Percentiles rank a stretch among this genome's conserved stretches.
These are phyloP conservation scores for Athalia circularis DNA, from an alignment of 2,888 invertebrate genomes.

Conservation along the genomic window DNA sequence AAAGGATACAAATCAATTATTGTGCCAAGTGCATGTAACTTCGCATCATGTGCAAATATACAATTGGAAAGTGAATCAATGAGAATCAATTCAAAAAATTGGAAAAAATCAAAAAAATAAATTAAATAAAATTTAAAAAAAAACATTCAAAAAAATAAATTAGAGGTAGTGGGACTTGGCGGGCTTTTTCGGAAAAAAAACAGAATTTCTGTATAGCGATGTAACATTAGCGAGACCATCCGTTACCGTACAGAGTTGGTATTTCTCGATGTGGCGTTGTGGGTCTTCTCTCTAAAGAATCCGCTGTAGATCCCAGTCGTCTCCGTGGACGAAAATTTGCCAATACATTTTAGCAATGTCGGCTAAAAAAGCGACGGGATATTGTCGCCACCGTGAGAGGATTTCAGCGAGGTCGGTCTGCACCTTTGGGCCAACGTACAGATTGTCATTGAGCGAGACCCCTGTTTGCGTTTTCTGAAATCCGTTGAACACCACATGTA, in stretches of 20 bases:
- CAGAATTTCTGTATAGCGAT: too few species aligned
- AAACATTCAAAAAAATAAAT: too few species aligned
- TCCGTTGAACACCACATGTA: constrained; percentile 65
- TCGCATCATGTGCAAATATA: too few species aligned
- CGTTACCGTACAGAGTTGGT: constrained; percentile 41
- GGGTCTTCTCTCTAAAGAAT: constrained; percentile 64
- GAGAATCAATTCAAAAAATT: too few species aligned
- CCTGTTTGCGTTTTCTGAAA: constrained; percentile 58
- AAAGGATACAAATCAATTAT: too few species aligned
- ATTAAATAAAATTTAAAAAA: too few species aligned
- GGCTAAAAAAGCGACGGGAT: constrained; percentile 61
- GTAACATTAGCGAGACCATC: constrained; percentile 43
- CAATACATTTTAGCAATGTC: constrained; percentile 70
- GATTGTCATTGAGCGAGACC: constrained; percentile 63
- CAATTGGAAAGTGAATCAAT: too few species aligned
- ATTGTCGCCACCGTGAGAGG: constrained; percentile 60
- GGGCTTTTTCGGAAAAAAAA: too few species aligned
- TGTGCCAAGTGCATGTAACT: too few species aligned
- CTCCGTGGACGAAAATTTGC: constrained; percentile 59
- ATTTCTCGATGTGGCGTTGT: background rate
- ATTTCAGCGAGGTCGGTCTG: constrained; percentile 63
- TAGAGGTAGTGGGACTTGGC: too few species aligned
- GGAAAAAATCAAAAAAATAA: too few species aligned
- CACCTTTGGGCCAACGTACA: constrained; percentile 62
- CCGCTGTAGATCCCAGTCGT: constrained; percentile 62